A percentile compares a stretch with the other conserved stretches of the same genome.
Conservation (phyloP, 2,113 vertebrate species). For the Phalacrocorax carbo region DNA sequence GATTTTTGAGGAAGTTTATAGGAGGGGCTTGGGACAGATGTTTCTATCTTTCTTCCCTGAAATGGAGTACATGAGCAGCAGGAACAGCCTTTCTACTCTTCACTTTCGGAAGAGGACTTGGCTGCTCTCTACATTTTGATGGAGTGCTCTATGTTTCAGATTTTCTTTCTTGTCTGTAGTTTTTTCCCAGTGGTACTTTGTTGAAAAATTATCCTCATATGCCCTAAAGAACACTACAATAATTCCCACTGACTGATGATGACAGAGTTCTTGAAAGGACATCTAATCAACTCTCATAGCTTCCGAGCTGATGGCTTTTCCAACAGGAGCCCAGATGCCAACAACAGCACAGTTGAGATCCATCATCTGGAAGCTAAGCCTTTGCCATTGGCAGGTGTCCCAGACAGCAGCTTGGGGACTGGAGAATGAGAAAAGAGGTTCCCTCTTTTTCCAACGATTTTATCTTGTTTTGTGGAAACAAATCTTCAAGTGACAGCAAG, state of each 20-base stretch:
- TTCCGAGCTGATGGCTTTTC: background rate
- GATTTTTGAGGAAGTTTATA: background rate
- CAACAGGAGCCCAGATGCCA: background rate
- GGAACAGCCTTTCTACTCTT: background rate
- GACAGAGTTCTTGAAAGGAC: background rate
- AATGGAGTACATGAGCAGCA: background rate
- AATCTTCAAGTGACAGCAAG: background rate
- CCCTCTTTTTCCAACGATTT: background rate
- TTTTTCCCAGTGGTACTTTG: background rate
- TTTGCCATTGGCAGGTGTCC: slow-evolving; percentile 14
- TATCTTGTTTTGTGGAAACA: background rate
- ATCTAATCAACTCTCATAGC: background rate
- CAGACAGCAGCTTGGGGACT: background rate
- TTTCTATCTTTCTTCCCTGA: background rate
- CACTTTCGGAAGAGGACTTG: background rate
- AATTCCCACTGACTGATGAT: background rate
- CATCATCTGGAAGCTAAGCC: background rate
- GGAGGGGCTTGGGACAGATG: background rate
- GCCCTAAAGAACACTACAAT: background rate
- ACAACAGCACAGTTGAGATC: background rate
- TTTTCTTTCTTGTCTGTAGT: background rate
- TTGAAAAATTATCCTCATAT: background rate
- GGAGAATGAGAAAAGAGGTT: background rate
- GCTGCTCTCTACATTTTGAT: background rate
- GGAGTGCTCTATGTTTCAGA: background rate